Evolutionary conservation across 2,797 vertebrate genomes (phyloP), one percentile per base, ranked within the genome.

Genomic region (Urosaurus nigricauda): DNA sequence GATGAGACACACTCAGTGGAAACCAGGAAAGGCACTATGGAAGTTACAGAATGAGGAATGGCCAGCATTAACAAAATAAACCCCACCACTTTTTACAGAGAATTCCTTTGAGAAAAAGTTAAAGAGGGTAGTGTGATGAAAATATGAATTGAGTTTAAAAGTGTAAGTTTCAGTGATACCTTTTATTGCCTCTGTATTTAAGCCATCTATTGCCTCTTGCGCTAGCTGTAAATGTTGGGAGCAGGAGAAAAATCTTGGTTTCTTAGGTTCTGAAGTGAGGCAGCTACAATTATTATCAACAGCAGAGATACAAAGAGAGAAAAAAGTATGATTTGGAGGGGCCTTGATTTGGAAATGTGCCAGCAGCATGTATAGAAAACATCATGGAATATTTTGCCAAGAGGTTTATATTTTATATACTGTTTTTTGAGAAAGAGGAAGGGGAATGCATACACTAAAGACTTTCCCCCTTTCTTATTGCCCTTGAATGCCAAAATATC

Each of bases 401-500:
- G 92, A 93, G 74, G 77, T 85, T 92, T 77, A 40, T 0, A 11
- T 91, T 90, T 89, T 87, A 89, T 92, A 92, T 85, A 90, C 79
- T 90, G 84, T 84, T 85, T 93, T 87, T 81, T 0, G 83, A 92
- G 91, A 77, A 88, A 91, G 82, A 79, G 75, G 9, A 11, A 9
- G 29, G 53, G 26, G 89, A 93, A 95, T 95, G 93, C 91, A 95
- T 94, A 95, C 94, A 93, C 94, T 51, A 47, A 73, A 71, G 87
- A 87, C 78, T 35, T 79, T 74, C 24, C 91, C 92, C 93, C 93
- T 95, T 92, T 94, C 95, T 95, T 93, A 91, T 93, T 51, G 88
- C 82, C 89, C 95, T 95, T 96, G 96, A 97, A 97, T 96, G 96
- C 94, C 93, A 87, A 85, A 96, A 93, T 96, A 96, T 91, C 95